Conservation (phyloP, 2,888 invertebrate species). For the Heliconius ethilla region DNA sequence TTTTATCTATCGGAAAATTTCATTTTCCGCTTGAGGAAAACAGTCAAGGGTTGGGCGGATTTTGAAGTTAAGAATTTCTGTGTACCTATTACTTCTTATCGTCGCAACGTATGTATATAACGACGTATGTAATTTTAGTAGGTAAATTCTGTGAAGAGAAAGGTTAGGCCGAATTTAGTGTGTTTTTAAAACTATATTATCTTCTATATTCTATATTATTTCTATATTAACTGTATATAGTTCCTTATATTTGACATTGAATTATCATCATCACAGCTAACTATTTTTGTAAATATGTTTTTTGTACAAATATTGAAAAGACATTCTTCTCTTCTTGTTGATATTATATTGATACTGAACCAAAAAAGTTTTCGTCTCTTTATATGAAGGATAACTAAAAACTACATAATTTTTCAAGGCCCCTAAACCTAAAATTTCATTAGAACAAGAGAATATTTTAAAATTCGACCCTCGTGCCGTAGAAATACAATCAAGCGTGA, state of each 20-base stretch:
- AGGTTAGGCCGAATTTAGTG: background rate
- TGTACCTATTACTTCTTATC: background rate
- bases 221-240: background rate
- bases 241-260: background rate
- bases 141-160: background rate
- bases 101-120: background rate
- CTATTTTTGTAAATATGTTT: background rate
- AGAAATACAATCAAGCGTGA: slow-evolving; percentile 73
- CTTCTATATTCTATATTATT: too few relatives aligned
- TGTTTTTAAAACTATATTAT: background rate
- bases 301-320: background rate
- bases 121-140: background rate
- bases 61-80: background rate
- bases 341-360: background rate
- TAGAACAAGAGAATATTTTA: slow-evolving; percentile 54
- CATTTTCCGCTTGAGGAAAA: slow-evolving; percentile 75
- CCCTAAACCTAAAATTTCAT: slow-evolving; percentile 50
- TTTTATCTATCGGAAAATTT: slow-evolving; percentile 77
- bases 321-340: background rate
- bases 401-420: slow-evolving; percentile 19
- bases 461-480: slow-evolving; percentile 62
- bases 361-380: too few relatives aligned
- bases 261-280: background rate
- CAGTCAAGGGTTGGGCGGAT: slow-evolving; percentile 46
- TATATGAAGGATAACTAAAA: background rate